Evolutionary conservation across 2,797 vertebrate species (phyloP).

Genomic region (Simalia tracyae): DNA sequence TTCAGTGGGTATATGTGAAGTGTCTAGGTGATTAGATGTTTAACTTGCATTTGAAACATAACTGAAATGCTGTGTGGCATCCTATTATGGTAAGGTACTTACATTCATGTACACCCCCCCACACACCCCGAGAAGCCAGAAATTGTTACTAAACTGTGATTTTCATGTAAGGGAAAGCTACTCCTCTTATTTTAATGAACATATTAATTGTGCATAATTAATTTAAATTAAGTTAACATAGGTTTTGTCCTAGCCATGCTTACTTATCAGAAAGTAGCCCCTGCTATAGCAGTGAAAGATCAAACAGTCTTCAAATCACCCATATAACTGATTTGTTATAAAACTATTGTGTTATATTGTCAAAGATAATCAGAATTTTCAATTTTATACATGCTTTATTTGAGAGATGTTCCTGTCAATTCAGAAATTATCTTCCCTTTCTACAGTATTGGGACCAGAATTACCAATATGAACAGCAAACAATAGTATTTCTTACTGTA

Average conservation of each 20-base stretch:
- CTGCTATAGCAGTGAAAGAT: background rate
- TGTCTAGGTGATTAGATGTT: background rate
- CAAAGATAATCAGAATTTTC: background rate
- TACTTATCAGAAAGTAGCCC: background rate
- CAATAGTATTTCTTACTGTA: background rate
- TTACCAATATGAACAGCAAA: background rate
- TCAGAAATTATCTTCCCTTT: background rate
- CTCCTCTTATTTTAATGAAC: background rate
- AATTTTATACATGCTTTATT: background rate
- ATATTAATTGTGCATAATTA: background rate
- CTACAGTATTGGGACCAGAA: background rate
- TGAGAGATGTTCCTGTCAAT: slow-evolving; percentile 1
- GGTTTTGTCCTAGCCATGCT: background rate
- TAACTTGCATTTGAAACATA: background rate
- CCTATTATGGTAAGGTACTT: background rate
- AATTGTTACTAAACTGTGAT: background rate
- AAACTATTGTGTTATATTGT: background rate
- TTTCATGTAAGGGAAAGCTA: background rate
- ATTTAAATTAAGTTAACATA: background rate
- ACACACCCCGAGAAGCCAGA: background rate
- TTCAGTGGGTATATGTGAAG: background rate
- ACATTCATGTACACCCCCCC: background rate
- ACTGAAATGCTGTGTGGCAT: background rate
- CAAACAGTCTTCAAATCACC: background rate
- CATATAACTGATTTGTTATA: background rate